Percentiles rank a stretch among this genome's conserved stretches.
These are phyloP conservation scores for Keiferia lycopersicella DNA, from an alignment of 2,888 invertebrate species.

Conservation along the genomic window DNA sequence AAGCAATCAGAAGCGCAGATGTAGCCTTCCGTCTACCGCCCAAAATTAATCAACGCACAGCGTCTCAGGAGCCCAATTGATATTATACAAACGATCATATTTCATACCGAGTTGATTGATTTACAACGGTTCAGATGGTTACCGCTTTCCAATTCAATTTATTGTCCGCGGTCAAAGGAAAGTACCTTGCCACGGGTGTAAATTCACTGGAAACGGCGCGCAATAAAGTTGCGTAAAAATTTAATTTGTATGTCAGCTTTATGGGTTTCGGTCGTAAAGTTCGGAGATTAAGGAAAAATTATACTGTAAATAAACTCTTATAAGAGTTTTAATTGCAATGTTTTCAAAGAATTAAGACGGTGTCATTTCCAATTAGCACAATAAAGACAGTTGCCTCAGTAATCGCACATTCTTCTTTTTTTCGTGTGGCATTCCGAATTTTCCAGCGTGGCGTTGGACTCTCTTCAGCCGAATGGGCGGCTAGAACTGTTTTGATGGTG, in stretches of 20 bases:
- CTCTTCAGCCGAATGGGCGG: no score
- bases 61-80: slow-evolving; percentile 45
- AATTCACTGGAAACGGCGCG: slow-evolving; percentile 18
- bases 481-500: no score
- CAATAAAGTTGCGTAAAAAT: not conserved
- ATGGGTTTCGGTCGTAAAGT: not conserved
- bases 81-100: slow-evolving; percentile 65
- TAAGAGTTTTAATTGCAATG: no score
- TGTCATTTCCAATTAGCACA: no score
- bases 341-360: no score
- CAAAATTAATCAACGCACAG: slow-evolving; percentile 58
- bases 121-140: slow-evolving; percentile 59
- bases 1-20: slow-evolving; percentile 37
- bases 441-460: no score
- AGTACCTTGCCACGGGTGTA: slow-evolving; percentile 33
- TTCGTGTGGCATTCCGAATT: no score
- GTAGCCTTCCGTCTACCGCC: slow-evolving; percentile 35
- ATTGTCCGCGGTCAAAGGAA: slow-evolving; percentile 58
- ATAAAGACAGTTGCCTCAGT: no score
- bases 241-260: slow-evolving; percentile 1
- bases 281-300: not conserved
- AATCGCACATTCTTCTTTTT: no score
- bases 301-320: no score
- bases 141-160: slow-evolving; percentile 68
- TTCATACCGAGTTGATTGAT: slow-evolving; percentile 69